phyloP scores from a whole-genome alignment of 2,797 vertebrate species.

The Catamblyrhynchus diadema region DNA sequence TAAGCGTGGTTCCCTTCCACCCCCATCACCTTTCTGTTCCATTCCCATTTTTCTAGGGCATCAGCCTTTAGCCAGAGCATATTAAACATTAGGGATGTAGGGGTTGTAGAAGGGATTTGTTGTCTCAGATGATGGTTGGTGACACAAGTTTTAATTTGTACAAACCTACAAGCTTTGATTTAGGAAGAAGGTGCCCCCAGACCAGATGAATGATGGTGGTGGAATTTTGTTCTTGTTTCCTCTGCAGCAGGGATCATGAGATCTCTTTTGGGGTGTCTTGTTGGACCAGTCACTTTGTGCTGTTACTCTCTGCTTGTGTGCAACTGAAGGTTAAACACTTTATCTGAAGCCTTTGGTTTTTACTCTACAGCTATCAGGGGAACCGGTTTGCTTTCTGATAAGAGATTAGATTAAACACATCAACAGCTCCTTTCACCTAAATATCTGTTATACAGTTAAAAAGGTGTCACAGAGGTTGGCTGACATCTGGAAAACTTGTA shows the following conservation, averaged over 20 bases:
- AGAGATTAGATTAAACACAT: neutral
- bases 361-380: neutral
- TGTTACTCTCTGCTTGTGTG: neutral
- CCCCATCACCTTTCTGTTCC: neutral
- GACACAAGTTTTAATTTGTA: neutral
- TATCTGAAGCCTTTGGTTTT: neutral
- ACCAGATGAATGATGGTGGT: neutral
- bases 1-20: neutral
- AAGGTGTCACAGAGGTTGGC: neutral
- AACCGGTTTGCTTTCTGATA: neutral
- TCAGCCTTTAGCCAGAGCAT: neutral
- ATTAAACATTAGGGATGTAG: neutral
- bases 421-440: constrained; percentile 13
- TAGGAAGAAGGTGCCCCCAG: neutral
- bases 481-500: neutral
- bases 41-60: neutral
- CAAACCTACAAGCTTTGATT: neutral
- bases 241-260: neutral
- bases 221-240: neutral
- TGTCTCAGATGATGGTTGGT: neutral
- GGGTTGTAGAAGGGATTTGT: neutral
- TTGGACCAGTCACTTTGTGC: neutral
- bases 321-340: neutral
- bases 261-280: neutral
- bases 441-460: neutral